Base-by-base conservation (phyloP, 2,888 invertebrate species). In the Leptothorax acervorum region DNA sequence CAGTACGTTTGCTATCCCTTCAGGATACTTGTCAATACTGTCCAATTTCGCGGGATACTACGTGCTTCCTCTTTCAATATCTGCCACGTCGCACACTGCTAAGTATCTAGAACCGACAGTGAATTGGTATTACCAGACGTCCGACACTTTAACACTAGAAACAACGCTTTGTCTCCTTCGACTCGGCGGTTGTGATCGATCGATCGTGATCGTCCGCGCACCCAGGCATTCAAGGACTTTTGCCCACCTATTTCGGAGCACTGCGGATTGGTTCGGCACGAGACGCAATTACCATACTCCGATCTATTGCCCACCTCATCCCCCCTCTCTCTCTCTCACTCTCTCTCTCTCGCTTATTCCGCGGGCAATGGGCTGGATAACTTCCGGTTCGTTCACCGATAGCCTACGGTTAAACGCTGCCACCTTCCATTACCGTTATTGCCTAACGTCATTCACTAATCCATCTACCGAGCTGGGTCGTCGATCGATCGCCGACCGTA, bases 381-480 rank as follows among this genome's bases (percentile, higher is more conserved):
- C 85, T 83, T 85, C 85, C 85, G 85, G 83, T 85, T 75, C 60
- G 76, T 83, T 71, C 79, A 55, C 83, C 83, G 87, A 86, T 86
- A 90, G 83, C 74, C 82, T 60, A 63, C 71, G 82, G 75, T 85
- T 87, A 86, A 90, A 87, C 82, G 87, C 71, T 65, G 86, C 83
- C 73, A 75, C 82, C 85, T 89, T 92, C 92, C 92, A 91, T 92
- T 92, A 91, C 82, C 88, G 86, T 92, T 91, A 91, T 91, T 90
- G 85, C 86, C 79, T 81, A 81, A 81, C 74, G 74, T 81, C 79
- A 74, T 76, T 79, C 48, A 71, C 57, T 79, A 83, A 81, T 87
- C 86, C 87, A 84, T 84, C 73, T 83, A 68, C 62, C 31, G 68
- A 84, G 85, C 85, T 48, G 42, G 31, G 79, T 15, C 60, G 45